Evolutionary conservation across 2,113 vertebrate genomes (phyloP).

Genomic region (Hippocampus barbouri): DNA sequence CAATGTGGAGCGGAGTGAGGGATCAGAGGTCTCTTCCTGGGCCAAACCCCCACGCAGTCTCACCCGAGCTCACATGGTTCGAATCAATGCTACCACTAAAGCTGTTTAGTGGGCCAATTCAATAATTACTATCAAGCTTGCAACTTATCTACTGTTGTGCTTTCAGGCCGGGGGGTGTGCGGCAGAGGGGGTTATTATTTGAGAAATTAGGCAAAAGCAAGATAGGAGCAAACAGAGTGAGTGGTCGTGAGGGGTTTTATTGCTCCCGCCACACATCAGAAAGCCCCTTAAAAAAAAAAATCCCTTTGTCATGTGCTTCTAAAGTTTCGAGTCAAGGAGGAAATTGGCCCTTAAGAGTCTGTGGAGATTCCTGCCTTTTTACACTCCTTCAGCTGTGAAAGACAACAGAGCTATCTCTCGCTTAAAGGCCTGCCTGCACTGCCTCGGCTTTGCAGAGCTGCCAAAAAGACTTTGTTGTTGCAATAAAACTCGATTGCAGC

Average conservation of each 20-base stretch:
- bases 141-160: constrained; percentile 14
- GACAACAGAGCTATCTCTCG: constrained; percentile 55
- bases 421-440: constrained; percentile 40
- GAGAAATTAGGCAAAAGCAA: constrained; percentile 30
- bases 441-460: constrained; percentile 46
- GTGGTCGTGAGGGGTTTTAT: constrained; percentile 25
- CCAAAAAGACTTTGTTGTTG: constrained; percentile 48
- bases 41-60: constrained; percentile 46
- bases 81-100: constrained; percentile 68
- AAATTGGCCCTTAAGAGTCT: constrained; percentile 66
- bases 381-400: constrained; percentile 61
- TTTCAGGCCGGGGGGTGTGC: too few relatives aligned
- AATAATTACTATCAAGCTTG: constrained; percentile 45
- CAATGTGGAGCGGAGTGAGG: constrained; percentile 59
- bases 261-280: constrained; percentile 40
- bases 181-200: too few relatives aligned
- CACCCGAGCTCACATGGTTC: constrained; percentile 68
- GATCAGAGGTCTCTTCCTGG: constrained; percentile 72
- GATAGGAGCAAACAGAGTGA: background rate
- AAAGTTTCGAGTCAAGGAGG: constrained; percentile 55
- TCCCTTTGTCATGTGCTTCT: constrained; percentile 48
- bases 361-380: constrained; percentile 58
- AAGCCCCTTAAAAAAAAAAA: constrained; percentile 28
- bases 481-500: constrained; percentile 54
- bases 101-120: constrained; percentile 37